These are phyloP conservation scores for Volucella bombylans DNA, from an alignment of 2,888 invertebrate genomes.

Conservation along the genomic window DNA sequence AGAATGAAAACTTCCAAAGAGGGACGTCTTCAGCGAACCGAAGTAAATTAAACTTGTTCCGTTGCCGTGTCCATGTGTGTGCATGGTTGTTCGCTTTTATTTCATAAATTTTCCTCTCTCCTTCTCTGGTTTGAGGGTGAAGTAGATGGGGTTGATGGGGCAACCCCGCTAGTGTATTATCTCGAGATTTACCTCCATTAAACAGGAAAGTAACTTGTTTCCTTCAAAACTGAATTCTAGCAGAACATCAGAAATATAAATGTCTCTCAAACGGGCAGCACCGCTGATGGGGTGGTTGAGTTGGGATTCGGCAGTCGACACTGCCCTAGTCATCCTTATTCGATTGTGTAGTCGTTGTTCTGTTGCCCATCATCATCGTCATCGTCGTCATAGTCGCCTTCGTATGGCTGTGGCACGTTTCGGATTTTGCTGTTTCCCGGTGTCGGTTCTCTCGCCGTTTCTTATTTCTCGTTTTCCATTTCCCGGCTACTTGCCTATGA, in stretches of 20 bases:
- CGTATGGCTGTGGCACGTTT: conserved; percentile 29
- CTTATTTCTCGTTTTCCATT: conserved; percentile 56
- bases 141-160: too few species aligned
- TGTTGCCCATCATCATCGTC: too few species aligned
- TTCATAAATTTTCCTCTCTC: conserved; percentile 22
- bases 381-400: neutral
- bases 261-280: too few species aligned
- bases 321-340: too few species aligned
- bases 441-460: conserved; percentile 41
- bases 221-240: too few species aligned
- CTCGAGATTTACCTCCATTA: too few species aligned
- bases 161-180: too few species aligned
- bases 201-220: too few species aligned
- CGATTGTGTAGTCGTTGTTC: too few species aligned
- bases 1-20: neutral
- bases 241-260: too few species aligned
- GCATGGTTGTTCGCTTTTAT: conserved; percentile 27
- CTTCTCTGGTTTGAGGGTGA: neutral
- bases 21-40: neutral
- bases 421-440: conserved; percentile 50
- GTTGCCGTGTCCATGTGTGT: conserved; percentile 2
- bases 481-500: conserved; percentile 61
- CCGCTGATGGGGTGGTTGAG: too few species aligned
- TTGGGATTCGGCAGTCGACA: too few species aligned
- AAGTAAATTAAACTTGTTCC: conserved; percentile 26